A percentile compares a stretch with the other conserved stretches of the same genome.
These are phyloP conservation scores for Eurytoma adleriae DNA, from an alignment of 2,888 invertebrate species.

Conservation along the genomic window DNA sequence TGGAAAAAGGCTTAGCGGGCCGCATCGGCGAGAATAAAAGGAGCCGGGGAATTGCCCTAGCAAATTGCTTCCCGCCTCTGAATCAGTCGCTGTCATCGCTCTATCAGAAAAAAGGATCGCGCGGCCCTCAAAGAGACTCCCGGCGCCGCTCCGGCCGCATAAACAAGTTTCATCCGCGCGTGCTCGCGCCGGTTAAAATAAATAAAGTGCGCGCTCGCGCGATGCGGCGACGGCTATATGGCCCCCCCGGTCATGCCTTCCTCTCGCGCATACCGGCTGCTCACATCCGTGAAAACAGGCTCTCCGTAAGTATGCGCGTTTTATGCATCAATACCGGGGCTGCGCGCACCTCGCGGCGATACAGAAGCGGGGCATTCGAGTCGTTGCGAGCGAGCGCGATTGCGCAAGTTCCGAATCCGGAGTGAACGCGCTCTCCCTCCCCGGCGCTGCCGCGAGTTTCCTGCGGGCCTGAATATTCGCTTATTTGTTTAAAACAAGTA, in stretches of 20 bases:
- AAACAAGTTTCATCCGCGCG: conserved; percentile 71
- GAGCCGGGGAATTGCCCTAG: conserved; percentile 40
- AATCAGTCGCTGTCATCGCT: conserved; percentile 56
- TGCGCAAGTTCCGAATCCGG: conserved; percentile 36
- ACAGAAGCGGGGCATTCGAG: no score
- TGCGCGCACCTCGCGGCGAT: not conserved
- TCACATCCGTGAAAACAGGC: conserved; percentile 75
- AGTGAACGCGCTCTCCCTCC: not conserved
- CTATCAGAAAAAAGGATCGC: conserved; percentile 28
- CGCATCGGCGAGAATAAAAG: conserved; percentile 43
- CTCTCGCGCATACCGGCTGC: conserved; percentile 72
- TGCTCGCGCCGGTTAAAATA: conserved; percentile 67
- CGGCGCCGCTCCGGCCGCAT: conserved; percentile 55
- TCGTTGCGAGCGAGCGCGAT: conserved; percentile 4
- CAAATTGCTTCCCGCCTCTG: conserved; percentile 58
- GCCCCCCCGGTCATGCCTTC: conserved; percentile 66
- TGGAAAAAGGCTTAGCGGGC: not conserved
- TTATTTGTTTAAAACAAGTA: no score
- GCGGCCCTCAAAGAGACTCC: conserved; percentile 19
- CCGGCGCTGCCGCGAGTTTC: no score
- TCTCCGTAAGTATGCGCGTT: conserved; percentile 73
- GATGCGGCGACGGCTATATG: conserved; percentile 55
- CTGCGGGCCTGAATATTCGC: no score
- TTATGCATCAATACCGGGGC: conserved; percentile 71
- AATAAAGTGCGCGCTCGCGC: conserved; percentile 69